A percentile compares a stretch with the other conserved stretches of the same genome.
phyloP scores from a whole-genome alignment of 2,797 vertebrate species.

The Enteromius argenteus region DNA sequence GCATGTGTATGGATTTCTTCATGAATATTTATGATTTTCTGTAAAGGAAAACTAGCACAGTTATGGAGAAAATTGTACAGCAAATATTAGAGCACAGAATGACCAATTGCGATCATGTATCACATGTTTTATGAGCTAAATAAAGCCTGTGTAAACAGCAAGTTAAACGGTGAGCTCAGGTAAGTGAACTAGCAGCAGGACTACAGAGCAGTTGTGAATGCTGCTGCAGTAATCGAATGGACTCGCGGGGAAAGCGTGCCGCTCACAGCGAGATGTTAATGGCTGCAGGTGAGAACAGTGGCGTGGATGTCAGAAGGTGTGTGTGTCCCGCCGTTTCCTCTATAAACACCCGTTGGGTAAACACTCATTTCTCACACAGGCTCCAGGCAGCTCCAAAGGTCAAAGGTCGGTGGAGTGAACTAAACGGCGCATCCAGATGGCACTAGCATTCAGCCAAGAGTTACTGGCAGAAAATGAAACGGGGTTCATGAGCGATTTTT shows the following conservation, averaged over 20 bases:
- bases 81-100: background rate
- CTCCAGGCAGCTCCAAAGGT: conserved; percentile 3
- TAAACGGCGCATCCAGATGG: conserved; percentile 12
- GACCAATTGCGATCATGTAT: background rate
- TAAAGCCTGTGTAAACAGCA: background rate
- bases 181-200: background rate
- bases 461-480: conserved; percentile 37
- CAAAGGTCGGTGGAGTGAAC: conserved; percentile 1
- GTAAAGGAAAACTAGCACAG: background rate
- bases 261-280: conserved; percentile 13
- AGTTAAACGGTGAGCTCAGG: background rate
- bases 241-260: background rate
- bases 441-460: conserved; percentile 29
- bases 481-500: background rate
- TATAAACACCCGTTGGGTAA: background rate
- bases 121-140: background rate
- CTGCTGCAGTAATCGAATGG: background rate
- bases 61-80: background rate
- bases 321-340: conserved; percentile 17
- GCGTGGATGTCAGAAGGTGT: background rate
- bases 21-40: background rate
- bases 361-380: background rate
- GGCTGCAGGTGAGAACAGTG: conserved; percentile 15
- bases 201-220: background rate
- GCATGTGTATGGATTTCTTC: background rate